phyloP scores from a whole-genome alignment of 2,113 vertebrate species.

The Alaudala cheleensis region DNA sequence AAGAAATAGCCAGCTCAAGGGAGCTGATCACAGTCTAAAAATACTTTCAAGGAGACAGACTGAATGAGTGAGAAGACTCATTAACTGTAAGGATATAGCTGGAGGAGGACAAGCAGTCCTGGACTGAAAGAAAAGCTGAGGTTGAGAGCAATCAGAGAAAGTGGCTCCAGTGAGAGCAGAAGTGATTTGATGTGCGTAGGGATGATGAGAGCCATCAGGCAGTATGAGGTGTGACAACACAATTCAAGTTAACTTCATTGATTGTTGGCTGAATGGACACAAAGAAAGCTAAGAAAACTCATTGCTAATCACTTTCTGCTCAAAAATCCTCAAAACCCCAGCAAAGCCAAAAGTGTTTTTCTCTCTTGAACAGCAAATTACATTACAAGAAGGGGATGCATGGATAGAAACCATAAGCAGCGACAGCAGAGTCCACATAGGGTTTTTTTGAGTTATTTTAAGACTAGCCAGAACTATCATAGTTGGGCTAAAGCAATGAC shows the following conservation, averaged over 20 bases:
- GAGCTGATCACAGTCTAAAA: slow-evolving; percentile 44
- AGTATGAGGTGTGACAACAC: not conserved
- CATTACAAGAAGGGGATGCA: not conserved
- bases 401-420: not conserved
- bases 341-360: not conserved
- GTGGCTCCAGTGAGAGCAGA: not conserved
- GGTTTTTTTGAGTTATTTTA: not conserved
- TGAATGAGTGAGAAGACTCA: slow-evolving; percentile 40
- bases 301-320: not conserved
- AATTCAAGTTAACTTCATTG: not conserved
- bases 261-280: not conserved
- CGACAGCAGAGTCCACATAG: not conserved
- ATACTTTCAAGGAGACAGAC: slow-evolving; percentile 46
- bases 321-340: not conserved
- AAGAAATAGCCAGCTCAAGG: slow-evolving; percentile 27
- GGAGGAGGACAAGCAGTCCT: slow-evolving; percentile 11
- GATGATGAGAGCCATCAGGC: not conserved
- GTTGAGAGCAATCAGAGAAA: not conserved
- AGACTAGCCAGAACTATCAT: not conserved
- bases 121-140: not conserved
- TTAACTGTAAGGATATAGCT: slow-evolving; percentile 14
- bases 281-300: not conserved
- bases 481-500: not conserved
- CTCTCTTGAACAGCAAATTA: not conserved
- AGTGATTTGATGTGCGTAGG: not conserved